These are phyloP conservation scores for Standfussiana lucernea DNA, from an alignment of 2,888 invertebrate species.

Conservation along the genomic window DNA sequence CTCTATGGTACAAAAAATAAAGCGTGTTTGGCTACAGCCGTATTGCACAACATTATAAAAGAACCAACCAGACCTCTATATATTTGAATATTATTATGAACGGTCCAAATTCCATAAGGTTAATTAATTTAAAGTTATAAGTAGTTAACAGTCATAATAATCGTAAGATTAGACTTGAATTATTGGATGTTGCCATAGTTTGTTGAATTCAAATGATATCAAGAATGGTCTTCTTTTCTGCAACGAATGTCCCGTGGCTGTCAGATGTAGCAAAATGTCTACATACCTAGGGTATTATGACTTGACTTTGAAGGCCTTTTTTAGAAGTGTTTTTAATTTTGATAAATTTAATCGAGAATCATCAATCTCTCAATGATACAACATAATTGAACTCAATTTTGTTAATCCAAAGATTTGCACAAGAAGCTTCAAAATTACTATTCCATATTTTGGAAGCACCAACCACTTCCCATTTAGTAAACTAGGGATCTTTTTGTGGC, in stretches of 20 bases:
- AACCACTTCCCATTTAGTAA: not conserved
- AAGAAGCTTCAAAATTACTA: not conserved
- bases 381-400: not conserved
- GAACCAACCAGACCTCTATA: not conserved
- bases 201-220: not conserved
- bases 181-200: not conserved
- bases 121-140: slow-evolving; percentile 3
- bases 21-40: slow-evolving; percentile 18
- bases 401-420: not conserved
- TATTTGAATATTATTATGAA: not conserved
- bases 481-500: not conserved
- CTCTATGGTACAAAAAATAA: slow-evolving; percentile 23
- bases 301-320: not conserved
- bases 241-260: not conserved
- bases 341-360: not conserved
- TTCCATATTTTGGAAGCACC: not conserved
- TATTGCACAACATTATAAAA: slow-evolving; percentile 50
- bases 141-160: not conserved
- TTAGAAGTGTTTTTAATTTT: not conserved
- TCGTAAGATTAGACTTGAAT: not conserved
- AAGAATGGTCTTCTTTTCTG: not conserved
- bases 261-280: not conserved
- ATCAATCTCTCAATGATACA: not conserved
- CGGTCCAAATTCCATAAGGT: not conserved
- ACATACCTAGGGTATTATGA: not conserved